These are phyloP conservation scores for Gymnorhina tibicen DNA, from an alignment of 2,113 vertebrate species.

Conservation along the genomic window DNA sequence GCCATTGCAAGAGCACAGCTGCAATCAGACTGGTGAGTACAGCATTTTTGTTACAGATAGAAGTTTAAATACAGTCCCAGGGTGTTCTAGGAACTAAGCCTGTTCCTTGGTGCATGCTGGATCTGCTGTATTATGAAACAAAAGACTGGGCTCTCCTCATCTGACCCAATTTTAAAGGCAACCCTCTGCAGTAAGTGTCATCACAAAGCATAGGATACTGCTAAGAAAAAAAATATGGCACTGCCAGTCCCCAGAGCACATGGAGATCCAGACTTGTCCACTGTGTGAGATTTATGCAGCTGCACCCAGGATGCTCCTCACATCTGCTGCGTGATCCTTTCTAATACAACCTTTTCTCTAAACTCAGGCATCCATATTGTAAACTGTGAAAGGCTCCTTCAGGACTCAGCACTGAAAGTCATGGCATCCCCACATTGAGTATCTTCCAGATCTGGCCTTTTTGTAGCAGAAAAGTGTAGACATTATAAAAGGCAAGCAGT, in stretches of 20 bases:
- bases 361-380: rapidly evolving
- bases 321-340: neutral
- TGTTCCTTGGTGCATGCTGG: neutral
- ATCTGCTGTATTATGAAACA: neutral
- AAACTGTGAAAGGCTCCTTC: rapidly evolving
- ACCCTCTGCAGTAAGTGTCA: neutral
- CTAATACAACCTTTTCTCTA: neutral
- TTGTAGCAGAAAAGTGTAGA: neutral
- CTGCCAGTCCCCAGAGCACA: rapidly evolving
- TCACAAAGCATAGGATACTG: neutral
- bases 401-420: neutral
- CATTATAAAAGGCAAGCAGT: neutral
- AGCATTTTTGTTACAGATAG: neutral
- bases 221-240: neutral
- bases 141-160: rapidly evolving
- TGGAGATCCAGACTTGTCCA: neutral
- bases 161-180: neutral
- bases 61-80: neutral
- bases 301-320: neutral
- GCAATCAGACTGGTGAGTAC: neutral
- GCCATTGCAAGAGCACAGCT: neutral
- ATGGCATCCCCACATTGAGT: rapidly evolving
- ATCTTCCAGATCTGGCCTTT: neutral
- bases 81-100: neutral
- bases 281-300: neutral